These are phyloP conservation scores for Lasioglossum malachurum DNA, from an alignment of 2,888 invertebrate genomes.

Conservation along the genomic window DNA sequence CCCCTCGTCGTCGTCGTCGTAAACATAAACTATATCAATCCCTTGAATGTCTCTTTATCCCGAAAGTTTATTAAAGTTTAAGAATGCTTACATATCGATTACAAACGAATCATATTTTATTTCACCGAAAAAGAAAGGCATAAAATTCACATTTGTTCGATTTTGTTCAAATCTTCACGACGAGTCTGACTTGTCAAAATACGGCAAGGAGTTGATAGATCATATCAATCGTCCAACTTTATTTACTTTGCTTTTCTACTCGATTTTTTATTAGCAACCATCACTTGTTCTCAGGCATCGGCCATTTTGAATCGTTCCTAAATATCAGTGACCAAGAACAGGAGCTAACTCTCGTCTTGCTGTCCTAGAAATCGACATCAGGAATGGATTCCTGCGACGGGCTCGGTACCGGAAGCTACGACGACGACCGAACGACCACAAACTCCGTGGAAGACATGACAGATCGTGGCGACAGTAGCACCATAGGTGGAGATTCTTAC, in stretches of 20 bases:
- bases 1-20: no score
- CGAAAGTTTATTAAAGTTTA: no score
- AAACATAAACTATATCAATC: no score
- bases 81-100: no score
- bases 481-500: slow-evolving; percentile 26
- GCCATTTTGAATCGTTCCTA: background rate
- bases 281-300: background rate
- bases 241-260: background rate
- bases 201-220: no score
- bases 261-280: background rate
- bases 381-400: slow-evolving; percentile 70
- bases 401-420: slow-evolving; percentile 57
- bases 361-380: slow-evolving; percentile 67
- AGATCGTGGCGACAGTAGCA: slow-evolving; percentile 36
- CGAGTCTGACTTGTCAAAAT: no score
- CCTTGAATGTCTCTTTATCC: no score
- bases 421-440: slow-evolving; percentile 50
- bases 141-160: no score
- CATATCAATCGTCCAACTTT: no score
- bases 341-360: background rate
- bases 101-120: no score
- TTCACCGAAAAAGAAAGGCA: no score
- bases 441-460: slow-evolving; percentile 54
- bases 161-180: no score
- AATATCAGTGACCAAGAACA: background rate